phyloP scores from a whole-genome alignment of 2,797 vertebrate species.

The Scleropages formosus region DNA sequence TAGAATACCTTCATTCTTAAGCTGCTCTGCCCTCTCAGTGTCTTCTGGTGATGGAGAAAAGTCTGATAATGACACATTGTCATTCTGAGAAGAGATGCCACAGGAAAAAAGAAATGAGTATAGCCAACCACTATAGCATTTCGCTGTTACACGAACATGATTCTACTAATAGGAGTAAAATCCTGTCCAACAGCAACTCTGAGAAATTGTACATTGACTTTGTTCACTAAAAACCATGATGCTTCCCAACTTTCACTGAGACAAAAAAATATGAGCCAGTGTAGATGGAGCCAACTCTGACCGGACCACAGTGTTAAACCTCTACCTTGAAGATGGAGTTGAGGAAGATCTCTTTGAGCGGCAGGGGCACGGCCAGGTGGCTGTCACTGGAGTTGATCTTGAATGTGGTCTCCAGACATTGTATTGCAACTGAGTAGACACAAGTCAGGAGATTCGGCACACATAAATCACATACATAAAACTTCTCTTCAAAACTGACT shows the following conservation, averaged over 20 bases:
- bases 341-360: slow-evolving; percentile 88
- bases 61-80: slow-evolving; percentile 74
- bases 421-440: slow-evolving; percentile 81
- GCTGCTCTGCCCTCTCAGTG: slow-evolving; percentile 84
- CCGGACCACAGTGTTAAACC: neutral
- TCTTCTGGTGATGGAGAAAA: slow-evolving; percentile 76
- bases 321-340: slow-evolving; percentile 86
- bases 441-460: neutral
- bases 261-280: neutral
- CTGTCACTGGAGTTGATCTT: slow-evolving; percentile 88
- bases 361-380: slow-evolving; percentile 81
- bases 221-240: neutral
- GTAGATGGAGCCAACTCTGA: neutral
- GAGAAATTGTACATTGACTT: neutral
- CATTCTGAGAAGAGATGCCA: slow-evolving; percentile 68
- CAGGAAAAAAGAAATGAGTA: neutral
- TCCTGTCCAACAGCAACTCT: neutral
- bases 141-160: neutral
- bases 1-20: slow-evolving; percentile 90
- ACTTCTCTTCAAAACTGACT: no score
- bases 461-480: neutral
- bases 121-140: neutral
- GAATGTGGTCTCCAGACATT: slow-evolving; percentile 96
- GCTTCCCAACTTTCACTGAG: neutral
- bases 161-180: no score